Evolutionary conservation across 2,888 invertebrate genomes (phyloP), one percentile per base, ranked within the genome.

Genomic region (Neoaliturus tenellus): DNA sequence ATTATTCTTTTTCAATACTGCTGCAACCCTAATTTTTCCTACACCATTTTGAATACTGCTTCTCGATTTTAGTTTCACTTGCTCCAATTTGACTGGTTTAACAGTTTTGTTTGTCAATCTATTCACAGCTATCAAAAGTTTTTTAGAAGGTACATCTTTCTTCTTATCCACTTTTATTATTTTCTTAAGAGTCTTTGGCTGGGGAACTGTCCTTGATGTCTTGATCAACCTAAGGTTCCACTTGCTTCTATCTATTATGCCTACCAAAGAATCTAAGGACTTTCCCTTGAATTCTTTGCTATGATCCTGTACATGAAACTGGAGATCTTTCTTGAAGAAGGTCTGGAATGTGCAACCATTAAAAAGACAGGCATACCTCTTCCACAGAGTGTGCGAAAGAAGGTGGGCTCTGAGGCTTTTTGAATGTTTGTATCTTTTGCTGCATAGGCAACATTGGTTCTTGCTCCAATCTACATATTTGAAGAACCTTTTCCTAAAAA

Each of bases 331-430:
- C 20, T 75, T 81, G 5, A 35, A 28, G 25, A 55, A 82, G 14
- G 78, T 69, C 20, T 67, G 62, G 62, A 67, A 84, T 31, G 67
- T 69, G 69, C 84, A 84, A 35, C 82, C 67, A 17, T 75, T 48
- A 67, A 78, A 78, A 35, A 82, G 78, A 33, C 84, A 84, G 25
- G 67, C 78, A 10, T 75, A 84, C 25, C 73, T 81, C 51, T 84
- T 84, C 67, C 75, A 82, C 25, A 75, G 33, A 20, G 73, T 41
- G 39, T 84, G 84, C 20, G 23, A 44, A 17, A 44, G 67, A 20
- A 84, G 67, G 31, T 84, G 84, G 0, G 48, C 12, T 10, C n/a
- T 67, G 10, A 14, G 14, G 31, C 5, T 10, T 31, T 25, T 39
- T n/a, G n/a, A n/a, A n/a, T n/a, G n/a, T 39, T 55, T 58, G 25